These are phyloP conservation scores for Drosophila mojavensis DNA, from an alignment of 1,140 invertebrate species.

Conservation along the genomic window DNA sequence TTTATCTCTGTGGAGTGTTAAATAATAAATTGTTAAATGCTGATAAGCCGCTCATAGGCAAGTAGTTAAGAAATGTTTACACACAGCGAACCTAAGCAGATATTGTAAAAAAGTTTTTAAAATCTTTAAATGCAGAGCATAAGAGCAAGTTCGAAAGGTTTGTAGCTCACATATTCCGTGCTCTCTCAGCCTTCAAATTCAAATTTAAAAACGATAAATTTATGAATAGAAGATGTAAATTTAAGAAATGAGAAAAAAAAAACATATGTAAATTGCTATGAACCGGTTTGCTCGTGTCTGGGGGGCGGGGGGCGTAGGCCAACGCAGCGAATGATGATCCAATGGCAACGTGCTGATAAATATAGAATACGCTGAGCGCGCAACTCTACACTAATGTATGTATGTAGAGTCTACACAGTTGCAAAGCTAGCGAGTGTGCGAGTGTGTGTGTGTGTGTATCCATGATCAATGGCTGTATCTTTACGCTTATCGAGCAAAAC, in stretches of 20 bases:
- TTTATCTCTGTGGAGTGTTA: constrained; percentile 12
- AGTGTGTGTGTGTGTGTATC: not conserved
- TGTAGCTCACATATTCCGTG: not conserved
- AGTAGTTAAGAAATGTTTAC: constrained; percentile 4
- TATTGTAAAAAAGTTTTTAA: too few species aligned
- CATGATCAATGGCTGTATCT: constrained; percentile 24
- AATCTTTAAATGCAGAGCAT: too few species aligned
- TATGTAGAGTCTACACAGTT: not conserved
- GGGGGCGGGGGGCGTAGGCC: constrained; percentile 38
- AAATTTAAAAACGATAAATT: constrained; percentile 1
- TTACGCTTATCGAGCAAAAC: constrained; percentile 31
- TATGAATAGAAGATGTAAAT: constrained; percentile 22
- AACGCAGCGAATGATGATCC: constrained; percentile 53
- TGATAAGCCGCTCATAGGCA: constrained; percentile 14
- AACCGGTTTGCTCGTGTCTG: constrained; percentile 30
- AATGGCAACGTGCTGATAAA: constrained; percentile 56
- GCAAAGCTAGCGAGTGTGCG: not conserved
- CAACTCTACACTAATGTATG: constrained; percentile 1
- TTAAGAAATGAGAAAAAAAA: not conserved
- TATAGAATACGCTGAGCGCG: constrained; percentile 40
- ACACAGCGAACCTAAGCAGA: not conserved
- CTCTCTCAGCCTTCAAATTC: constrained; percentile 5
- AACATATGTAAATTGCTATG: not conserved
- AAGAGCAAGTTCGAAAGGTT: too few species aligned
- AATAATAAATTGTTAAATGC: constrained; percentile 7